Evolutionary conservation across 2,888 invertebrate species (phyloP).

Genomic region (Phanerotoma sp.): DNA sequence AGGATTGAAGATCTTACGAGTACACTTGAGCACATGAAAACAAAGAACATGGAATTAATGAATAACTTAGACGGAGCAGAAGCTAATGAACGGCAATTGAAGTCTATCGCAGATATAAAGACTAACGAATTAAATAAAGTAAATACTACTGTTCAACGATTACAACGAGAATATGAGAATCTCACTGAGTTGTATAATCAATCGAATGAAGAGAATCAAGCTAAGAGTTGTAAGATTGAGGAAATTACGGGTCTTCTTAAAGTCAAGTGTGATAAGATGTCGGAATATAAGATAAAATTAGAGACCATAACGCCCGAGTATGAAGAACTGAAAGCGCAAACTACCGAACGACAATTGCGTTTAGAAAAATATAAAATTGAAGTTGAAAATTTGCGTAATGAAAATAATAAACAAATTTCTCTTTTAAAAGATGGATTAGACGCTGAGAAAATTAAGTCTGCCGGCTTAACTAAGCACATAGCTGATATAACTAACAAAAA

Average conservation of each 20-base stretch:
- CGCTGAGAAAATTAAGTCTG: constrained; percentile 48
- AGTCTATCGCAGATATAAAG: constrained; percentile 48
- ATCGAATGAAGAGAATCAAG: constrained; percentile 53
- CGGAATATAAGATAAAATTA: constrained; percentile 54
- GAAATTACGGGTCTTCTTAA: constrained; percentile 46
- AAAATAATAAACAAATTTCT: constrained; percentile 46
- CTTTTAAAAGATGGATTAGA: constrained; percentile 39
- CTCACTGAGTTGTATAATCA: constrained; percentile 52
- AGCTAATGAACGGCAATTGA: constrained; percentile 46
- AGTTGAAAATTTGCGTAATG: constrained; percentile 54
- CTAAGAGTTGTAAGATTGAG: constrained; percentile 53
- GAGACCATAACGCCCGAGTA: constrained; percentile 46
- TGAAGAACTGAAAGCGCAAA: constrained; percentile 43
- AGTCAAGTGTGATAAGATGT: constrained; percentile 48
- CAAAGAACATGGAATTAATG: constrained; percentile 42
- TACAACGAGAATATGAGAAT: constrained; percentile 56
- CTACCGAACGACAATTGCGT: constrained; percentile 35
- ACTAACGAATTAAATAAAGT: constrained; percentile 52
- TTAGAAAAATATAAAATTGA: constrained; percentile 53
- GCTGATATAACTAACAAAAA: constrained; percentile 57
- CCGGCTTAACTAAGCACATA: constrained; percentile 51
- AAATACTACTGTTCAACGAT: constrained; percentile 51
- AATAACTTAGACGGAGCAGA: constrained; percentile 44
- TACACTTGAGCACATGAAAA: constrained; percentile 40
- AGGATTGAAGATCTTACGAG: constrained; percentile 38